phyloP scores from a whole-genome alignment of 2,888 invertebrate species.

The Pardosa pseudoannulata region DNA sequence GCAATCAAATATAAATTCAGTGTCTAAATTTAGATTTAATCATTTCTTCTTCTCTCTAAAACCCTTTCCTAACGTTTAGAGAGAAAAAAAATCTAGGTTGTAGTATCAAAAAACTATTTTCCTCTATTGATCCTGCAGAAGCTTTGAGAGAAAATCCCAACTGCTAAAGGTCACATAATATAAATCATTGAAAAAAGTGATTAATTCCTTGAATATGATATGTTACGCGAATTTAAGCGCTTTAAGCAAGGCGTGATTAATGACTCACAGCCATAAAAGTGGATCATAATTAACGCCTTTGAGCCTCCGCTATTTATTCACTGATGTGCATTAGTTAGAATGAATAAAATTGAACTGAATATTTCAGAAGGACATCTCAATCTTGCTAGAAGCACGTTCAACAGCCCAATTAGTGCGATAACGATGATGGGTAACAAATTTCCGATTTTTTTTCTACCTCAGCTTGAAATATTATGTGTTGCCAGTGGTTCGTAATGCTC shows the following conservation, averaged over 20 bases:
- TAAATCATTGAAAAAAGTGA: conserved; percentile 1
- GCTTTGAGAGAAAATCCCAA: neutral
- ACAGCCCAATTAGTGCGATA: conserved; percentile 16
- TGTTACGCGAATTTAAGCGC: neutral
- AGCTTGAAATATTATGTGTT: neutral
- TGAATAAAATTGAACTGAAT: neutral
- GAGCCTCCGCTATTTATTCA: conserved; percentile 4
- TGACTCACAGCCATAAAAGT: neutral
- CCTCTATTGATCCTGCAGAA: neutral
- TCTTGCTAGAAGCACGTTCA: conserved; percentile 5
- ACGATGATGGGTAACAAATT: conserved; percentile 18
- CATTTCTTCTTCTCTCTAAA: too few species aligned
- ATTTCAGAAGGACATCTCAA: neutral
- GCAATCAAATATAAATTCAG: too few species aligned
- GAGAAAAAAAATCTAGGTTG: too few species aligned
- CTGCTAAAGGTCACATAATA: neutral
- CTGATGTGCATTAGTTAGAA: neutral
- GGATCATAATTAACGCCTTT: neutral
- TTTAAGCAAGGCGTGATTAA: neutral
- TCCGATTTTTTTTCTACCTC: neutral
- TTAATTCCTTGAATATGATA: neutral
- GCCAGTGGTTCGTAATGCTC: neutral
- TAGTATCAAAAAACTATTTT: neutral
- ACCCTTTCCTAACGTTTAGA: too few species aligned
- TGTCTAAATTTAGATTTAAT: too few species aligned